These are phyloP conservation scores for Propithecus deckenii DNA, from an alignment of 2,797 vertebrate species.

Conservation along the genomic window DNA sequence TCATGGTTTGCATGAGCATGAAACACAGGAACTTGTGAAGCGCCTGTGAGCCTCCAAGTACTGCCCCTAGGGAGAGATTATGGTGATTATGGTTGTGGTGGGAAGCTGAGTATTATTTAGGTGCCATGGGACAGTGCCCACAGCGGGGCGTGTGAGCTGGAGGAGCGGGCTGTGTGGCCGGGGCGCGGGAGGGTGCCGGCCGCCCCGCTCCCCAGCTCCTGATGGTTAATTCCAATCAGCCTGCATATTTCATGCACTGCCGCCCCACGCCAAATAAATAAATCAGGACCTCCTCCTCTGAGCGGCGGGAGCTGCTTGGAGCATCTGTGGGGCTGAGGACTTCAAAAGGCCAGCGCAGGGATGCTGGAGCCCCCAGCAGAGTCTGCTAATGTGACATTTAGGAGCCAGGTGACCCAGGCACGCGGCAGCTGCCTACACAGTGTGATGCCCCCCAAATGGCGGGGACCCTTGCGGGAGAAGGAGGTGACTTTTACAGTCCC, in stretches of 20 bases:
- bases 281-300: slow-evolving; percentile 26
- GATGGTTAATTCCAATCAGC: background rate
- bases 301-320: slow-evolving; percentile 32
- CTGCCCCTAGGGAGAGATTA: background rate
- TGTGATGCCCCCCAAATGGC: slow-evolving; percentile 59
- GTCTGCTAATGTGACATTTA: slow-evolving; percentile 85
- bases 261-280: slow-evolving; percentile 65
- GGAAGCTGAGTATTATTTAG: background rate
- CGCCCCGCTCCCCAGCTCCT: background rate
- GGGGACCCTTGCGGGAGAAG: slow-evolving; percentile 43
- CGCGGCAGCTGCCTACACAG: slow-evolving; percentile 59
- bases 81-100: background rate
- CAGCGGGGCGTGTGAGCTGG: background rate
- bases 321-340: slow-evolving; percentile 46
- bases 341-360: slow-evolving; percentile 78
- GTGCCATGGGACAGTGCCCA: background rate
- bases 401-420: slow-evolving; percentile 66
- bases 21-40: background rate
- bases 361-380: slow-evolving; percentile 74
- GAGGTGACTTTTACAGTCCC: slow-evolving; percentile 50
- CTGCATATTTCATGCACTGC: slow-evolving; percentile 43
- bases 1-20: background rate
- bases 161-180: background rate
- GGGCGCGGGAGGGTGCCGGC: background rate
- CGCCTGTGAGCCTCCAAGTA: background rate